Base-by-base conservation (phyloP, 2,797 vertebrate genomes). In the Galaxias olidus region DNA sequence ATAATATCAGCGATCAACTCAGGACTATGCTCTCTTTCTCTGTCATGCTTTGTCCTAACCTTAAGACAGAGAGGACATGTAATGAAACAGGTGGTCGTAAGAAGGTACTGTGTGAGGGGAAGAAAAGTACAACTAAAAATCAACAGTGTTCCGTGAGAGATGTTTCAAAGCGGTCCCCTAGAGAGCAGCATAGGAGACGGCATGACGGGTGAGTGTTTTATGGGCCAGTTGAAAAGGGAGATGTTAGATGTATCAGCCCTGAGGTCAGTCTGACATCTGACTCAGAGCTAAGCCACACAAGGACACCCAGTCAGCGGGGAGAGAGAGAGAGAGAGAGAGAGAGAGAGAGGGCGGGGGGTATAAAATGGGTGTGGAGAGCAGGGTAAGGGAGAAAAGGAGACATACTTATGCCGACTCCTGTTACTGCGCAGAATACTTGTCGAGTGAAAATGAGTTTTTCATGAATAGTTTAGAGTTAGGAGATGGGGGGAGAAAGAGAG, bases 191-290 rank as follows among this genome's bases (percentile, higher is more conserved):
- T 84, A 81, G 87, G 79, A 86, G 83, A 86, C 82, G 79, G 61
- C 71, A 81, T 87, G 86, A 85, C 80, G 85, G 82, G 83, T 80
- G 71, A 77, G 66, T 74, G 75, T 85, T 80, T 66, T 71, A 84
- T 64, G 67, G 66, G 68, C 70, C 4, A 50, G 65, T 55, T 70
- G 79, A 72, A 81, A 80, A 77, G 74, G 61, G 81, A 77, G 76
- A 80, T 79, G 63, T 71, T 69, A 70, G 59, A 81, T 72, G 75
- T 71, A 66, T 77, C 69, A 71, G 64, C 59, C 67, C 66, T 19
- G 66, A 78, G 78, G 81, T 83, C 79, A 80, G 75, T 51, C 71
- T 78, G 77, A 78, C 68, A 71, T 73, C 77, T 68, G 80, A 78
- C 80, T 84, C 66, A 73, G 70, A 76, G 62, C 20, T 4, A 69